Base-by-base conservation (phyloP, 2,888 invertebrate species). In the Neoascia interrupta region DNA sequence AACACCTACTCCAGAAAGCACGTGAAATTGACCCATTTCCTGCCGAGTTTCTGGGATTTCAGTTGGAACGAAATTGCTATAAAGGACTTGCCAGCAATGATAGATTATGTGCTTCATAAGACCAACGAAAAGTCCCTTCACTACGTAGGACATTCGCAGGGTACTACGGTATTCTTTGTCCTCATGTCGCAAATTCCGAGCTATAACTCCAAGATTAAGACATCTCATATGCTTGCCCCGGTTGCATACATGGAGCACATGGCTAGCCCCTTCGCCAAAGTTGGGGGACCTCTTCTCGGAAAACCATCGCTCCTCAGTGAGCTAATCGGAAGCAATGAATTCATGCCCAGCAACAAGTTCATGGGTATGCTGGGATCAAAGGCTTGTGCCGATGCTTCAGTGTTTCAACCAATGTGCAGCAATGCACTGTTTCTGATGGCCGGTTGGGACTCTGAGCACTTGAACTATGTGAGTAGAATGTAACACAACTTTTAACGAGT, bases 1-100 rank as follows among this genome's bases (percentile, higher is more conserved):
- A 95, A 92, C 83, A 90, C 90, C 0, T 92, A 92, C 83, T 90
- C 90, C 2, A 87, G 88, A 28, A 86, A 88, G 21, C 92, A 93
- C 81, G 84, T 88, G 18, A 88, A 85, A 15, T 86, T 89, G 5
- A 84, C 87, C 60, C 87, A 89, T 2, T 84, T 84, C 85, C 95
- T 94, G 36, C 85, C 79, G 0, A 87, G 90, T 60, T 93, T 91
- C 86, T 92, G 92, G 92, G 87, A 90, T 68, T 92, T 90, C 83
- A 93, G 93, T 82, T 94, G 92, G 90, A 92, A 94, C 83, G 93
- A 95, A 85, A 92, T 94, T 89, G 94, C 93, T 0, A 82, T 90
- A 18, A 91, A 91, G 81, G 97, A 98, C 86, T 84, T 97, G 49
- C 95, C 97, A 0, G 91, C 94, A 0, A 94, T 93, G 91, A 92